Conservation (phyloP, 1,140 invertebrate species). For the Pygmarrhopalites habei region DNA sequence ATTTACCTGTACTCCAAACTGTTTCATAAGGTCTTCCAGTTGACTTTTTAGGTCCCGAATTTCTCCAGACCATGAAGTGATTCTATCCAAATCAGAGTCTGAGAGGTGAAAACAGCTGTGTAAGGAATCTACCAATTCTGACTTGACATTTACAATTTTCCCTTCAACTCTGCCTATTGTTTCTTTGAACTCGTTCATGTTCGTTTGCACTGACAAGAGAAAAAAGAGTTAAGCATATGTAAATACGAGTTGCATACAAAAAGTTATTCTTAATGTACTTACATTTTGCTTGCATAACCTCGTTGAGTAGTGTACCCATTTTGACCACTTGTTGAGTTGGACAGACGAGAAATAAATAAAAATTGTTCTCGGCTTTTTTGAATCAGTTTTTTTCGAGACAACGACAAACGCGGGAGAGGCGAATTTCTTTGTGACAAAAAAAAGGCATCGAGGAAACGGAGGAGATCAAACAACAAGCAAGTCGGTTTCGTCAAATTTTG, state of each 20-base stretch:
- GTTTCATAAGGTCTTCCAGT: neutral
- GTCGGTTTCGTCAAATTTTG: too few relatives aligned
- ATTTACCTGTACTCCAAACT: constrained; percentile 21
- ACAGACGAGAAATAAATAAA: too few relatives aligned
- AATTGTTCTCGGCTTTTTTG: too few relatives aligned
- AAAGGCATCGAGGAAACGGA: too few relatives aligned
- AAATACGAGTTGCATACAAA: too few relatives aligned
- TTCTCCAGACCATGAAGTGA: constrained; percentile 27
- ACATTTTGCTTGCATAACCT: constrained; percentile 1
- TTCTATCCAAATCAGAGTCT: constrained; percentile 32
- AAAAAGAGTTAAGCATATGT: neutral
- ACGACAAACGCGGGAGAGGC: too few relatives aligned
- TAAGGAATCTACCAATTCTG: constrained; percentile 20
- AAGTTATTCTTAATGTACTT: neutral
- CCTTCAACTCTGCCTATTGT: constrained; percentile 7
- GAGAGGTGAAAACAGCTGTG: constrained; percentile 21
- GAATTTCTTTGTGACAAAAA: too few relatives aligned
- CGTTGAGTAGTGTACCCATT: neutral
- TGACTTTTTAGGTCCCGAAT: constrained; percentile 11
- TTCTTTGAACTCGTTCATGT: constrained; percentile 19
- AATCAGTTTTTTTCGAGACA: too few relatives aligned
- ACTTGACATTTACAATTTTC: constrained; percentile 22
- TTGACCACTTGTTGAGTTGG: too few relatives aligned
- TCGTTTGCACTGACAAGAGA: constrained; percentile 16
- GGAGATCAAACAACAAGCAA: too few relatives aligned